Percentiles rank a stretch among this genome's conserved stretches.
Conservation (phyloP, 2,888 invertebrate genomes). For the Tanypteryx hageni region DNA sequence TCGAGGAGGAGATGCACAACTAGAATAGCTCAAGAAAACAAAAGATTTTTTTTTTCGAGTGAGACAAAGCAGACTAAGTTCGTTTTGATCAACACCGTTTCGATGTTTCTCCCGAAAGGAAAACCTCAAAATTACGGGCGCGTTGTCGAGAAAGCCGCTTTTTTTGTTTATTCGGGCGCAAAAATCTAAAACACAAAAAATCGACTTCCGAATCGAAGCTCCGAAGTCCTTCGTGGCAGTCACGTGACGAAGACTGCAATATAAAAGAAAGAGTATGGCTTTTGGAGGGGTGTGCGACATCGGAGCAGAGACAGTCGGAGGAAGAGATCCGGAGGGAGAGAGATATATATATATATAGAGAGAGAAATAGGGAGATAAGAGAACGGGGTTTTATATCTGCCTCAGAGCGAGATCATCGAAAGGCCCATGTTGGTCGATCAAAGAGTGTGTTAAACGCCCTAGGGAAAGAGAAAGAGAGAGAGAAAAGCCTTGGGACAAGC, state of each 20-base stretch:
- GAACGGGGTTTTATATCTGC: too few species aligned
- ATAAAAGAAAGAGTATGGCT: not conserved
- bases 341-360: not conserved
- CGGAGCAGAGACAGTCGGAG: not conserved
- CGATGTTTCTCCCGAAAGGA: not conserved
- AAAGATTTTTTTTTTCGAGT: not conserved
- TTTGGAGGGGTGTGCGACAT: not conserved
- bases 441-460: slow-evolving; percentile 17
- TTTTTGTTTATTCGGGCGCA: not conserved
- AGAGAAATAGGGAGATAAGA: too few species aligned
- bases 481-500: slow-evolving; percentile 57
- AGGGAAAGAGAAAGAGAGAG: slow-evolving; percentile 45
- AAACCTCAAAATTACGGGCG: not conserved
- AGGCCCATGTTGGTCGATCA: not conserved
- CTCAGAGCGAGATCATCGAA: not conserved
- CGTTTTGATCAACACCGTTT: not conserved
- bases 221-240: not conserved
- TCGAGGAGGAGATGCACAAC: not conserved
- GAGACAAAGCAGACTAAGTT: not conserved
- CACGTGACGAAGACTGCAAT: not conserved
- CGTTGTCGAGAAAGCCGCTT: not conserved
- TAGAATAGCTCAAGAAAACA: not conserved
- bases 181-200: not conserved
- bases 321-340: not conserved
- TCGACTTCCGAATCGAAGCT: too few species aligned